Evolutionary conservation across 1,140 invertebrate species (phyloP).

Genomic region (Eurosta solidaginis): DNA sequence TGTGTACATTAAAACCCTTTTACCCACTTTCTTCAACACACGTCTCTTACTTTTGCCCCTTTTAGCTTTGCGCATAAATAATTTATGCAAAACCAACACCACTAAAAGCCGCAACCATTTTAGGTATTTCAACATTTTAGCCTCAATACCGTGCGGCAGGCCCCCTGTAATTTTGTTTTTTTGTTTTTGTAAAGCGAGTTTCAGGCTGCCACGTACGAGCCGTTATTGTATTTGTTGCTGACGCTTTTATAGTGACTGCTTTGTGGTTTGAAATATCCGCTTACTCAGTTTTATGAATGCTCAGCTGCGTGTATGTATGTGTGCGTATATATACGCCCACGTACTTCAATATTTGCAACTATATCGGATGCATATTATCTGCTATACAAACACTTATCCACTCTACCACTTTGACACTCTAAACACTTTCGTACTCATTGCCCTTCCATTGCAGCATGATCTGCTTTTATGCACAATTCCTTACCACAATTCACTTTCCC

Average conservation of each 20-base stretch:
- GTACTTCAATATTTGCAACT: background rate
- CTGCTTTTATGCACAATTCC: too few species aligned
- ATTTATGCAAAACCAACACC: conserved; percentile 21
- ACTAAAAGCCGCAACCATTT: conserved; percentile 20
- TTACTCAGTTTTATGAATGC: too few species aligned
- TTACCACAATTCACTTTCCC: conserved; percentile 29
- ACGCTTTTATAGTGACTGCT: background rate
- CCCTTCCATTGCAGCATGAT: too few species aligned
- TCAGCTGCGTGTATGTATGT: background rate
- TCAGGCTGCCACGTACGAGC: background rate
- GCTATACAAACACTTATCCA: background rate
- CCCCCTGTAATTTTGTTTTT: background rate
- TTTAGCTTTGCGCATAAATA: conserved; percentile 31
- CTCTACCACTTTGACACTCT: too few species aligned
- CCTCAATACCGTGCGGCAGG: background rate
- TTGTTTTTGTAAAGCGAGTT: background rate
- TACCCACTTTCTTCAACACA: background rate
- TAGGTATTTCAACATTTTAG: conserved; percentile 14
- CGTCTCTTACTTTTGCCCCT: background rate
- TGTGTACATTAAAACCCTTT: background rate
- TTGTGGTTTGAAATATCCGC: background rate
- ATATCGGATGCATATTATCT: background rate
- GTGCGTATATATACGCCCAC: background rate
- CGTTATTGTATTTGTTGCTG: background rate
- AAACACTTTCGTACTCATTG: too few species aligned